These are phyloP conservation scores for Elysia chlorotica DNA, from an alignment of 1,140 invertebrate genomes.

Conservation along the genomic window DNA sequence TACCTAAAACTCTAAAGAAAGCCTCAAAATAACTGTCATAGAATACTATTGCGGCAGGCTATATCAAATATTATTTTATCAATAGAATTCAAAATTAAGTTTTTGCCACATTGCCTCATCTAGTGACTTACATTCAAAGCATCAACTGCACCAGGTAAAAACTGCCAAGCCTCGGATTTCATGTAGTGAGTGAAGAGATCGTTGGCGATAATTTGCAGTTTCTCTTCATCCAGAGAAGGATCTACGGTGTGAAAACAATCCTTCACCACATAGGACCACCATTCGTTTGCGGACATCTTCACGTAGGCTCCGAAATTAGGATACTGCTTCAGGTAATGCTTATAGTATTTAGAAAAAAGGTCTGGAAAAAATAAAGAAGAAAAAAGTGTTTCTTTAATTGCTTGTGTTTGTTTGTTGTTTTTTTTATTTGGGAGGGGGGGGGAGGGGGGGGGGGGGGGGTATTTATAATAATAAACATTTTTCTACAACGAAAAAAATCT, in stretches of 20 bases:
- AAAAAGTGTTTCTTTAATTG: too few species aligned
- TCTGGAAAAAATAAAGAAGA: conserved; percentile 7
- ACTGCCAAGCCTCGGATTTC: conserved; percentile 74
- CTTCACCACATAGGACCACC: conserved; percentile 78
- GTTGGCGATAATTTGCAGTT: conserved; percentile 67
- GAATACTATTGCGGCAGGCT: too few species aligned
- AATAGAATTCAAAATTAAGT: too few species aligned
- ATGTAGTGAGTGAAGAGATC: conserved; percentile 66
- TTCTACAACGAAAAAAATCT: too few species aligned
- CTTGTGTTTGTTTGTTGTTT: too few species aligned
- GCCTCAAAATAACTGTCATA: too few species aligned
- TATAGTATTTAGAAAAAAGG: conserved; percentile 50
- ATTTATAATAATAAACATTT: too few species aligned
- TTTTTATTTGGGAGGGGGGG: too few species aligned
- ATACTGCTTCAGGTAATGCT: conserved; percentile 62
- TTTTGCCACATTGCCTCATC: too few species aligned
- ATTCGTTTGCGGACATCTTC: conserved; percentile 75
- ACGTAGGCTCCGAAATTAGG: conserved; percentile 79
- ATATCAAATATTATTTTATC: too few species aligned
- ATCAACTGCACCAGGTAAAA: conserved; percentile 69
- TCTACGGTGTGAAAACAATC: conserved; percentile 68
- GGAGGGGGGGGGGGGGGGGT: too few species aligned
- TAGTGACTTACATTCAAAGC: conserved; percentile 57
- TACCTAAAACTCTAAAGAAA: too few species aligned
- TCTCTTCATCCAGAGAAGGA: conserved; percentile 30